Evolutionary conservation across 2,113 vertebrate genomes (phyloP).

Genomic region (Rhizomys pruinosus): DNA sequence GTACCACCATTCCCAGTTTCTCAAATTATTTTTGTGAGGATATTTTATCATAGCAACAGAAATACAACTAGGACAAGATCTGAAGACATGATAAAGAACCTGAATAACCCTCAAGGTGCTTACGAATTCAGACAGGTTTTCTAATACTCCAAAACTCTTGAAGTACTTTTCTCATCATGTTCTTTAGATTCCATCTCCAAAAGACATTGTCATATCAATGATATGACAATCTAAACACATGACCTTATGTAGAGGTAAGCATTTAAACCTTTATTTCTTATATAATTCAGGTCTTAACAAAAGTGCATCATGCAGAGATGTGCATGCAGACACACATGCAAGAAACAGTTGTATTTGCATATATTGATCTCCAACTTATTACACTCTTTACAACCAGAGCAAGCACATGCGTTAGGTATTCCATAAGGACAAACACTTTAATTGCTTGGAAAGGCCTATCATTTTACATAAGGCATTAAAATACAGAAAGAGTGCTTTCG

Average conservation of each 20-base stretch:
- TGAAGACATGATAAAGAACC: not conserved
- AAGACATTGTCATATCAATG: no score
- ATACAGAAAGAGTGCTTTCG: not conserved
- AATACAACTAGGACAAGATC: not conserved
- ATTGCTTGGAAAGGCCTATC: not conserved
- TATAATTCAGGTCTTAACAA: not conserved
- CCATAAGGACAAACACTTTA: not conserved
- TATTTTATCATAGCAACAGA: not conserved
- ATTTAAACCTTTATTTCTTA: not conserved
- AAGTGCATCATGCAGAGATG: not conserved
- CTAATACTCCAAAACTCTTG: not conserved
- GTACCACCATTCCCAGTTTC: not conserved
- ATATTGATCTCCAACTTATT: not conserved
- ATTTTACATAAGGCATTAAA: not conserved
- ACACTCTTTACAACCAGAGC: not conserved
- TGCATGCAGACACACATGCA: not conserved
- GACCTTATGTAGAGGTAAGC: not conserved
- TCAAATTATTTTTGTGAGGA: not conserved
- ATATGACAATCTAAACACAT: conserved; percentile 35
- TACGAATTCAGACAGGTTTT: not conserved
- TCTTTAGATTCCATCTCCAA: conserved; percentile 15
- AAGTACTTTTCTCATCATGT: not conserved
- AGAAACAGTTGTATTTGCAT: not conserved
- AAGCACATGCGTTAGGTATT: not conserved
- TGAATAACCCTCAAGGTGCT: not conserved